A percentile compares a stretch with the other conserved stretches of the same genome.
phyloP scores from a whole-genome alignment of 2,797 vertebrate species.

The Setipinna tenuifilis region DNA sequence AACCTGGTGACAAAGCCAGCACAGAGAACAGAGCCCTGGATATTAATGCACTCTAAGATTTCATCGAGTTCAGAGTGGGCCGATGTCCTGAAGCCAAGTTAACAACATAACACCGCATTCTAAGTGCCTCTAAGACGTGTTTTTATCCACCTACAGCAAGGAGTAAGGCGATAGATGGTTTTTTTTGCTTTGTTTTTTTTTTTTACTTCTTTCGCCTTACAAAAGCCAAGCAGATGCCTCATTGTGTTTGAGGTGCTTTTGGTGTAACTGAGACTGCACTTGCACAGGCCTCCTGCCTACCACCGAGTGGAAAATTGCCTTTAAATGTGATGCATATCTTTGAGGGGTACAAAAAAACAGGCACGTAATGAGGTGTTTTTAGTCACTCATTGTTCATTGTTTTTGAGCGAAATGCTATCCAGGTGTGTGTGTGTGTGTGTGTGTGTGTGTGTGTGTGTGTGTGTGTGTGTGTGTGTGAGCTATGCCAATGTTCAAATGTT shows the following conservation, averaged over 20 bases:
- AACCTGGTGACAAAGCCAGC: neutral
- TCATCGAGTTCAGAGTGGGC: neutral
- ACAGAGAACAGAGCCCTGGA: neutral
- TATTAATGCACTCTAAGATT: neutral
- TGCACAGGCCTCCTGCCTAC: neutral
- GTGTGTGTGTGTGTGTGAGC: conserved; percentile 11
- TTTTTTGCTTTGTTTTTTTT: neutral
- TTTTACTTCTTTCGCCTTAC: neutral
- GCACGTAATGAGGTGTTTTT: conserved; percentile 38
- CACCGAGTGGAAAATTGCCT: neutral
- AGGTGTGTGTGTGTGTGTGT: conserved; percentile 32
- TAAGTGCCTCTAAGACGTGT: neutral
- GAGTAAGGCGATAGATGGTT: too few species aligned
- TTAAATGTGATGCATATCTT: conserved; percentile 14
- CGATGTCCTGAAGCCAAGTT: neutral
- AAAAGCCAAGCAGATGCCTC: neutral
- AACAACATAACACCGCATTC: neutral
- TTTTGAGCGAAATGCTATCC: conserved; percentile 44
- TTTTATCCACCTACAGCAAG: neutral
- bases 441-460: conserved; percentile 9
- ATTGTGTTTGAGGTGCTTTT: neutral
- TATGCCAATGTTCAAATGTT: conserved; percentile 14
- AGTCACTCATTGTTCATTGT: conserved; percentile 24
- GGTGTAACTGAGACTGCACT: neutral
- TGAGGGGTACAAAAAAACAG: neutral